phyloP scores from a whole-genome alignment of 2,113 vertebrate genomes.

The Aspiorhynchus laticeps region DNA sequence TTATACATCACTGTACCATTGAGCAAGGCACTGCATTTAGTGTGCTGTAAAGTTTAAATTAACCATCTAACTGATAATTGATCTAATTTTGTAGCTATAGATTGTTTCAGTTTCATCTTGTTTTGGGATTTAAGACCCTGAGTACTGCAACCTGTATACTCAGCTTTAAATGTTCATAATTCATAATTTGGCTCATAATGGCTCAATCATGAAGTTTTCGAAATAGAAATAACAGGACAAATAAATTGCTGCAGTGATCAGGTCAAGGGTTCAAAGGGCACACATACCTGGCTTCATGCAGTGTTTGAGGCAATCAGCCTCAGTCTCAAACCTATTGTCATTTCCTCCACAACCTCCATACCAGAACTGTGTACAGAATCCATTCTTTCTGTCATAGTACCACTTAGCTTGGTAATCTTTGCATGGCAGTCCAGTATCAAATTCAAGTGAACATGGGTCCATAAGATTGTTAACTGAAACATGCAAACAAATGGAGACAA shows the following conservation, averaged over 20 bases:
- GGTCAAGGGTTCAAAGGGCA: constrained; percentile 27
- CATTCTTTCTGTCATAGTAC: constrained; percentile 84
- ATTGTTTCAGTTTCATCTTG: background rate
- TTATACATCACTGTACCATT: background rate
- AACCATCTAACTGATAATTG: no score
- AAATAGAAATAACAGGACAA: no score
- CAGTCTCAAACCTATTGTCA: constrained; percentile 85
- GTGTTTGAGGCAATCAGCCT: constrained; percentile 80
- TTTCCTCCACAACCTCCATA: constrained; percentile 85
- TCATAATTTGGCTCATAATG: background rate
- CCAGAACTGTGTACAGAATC: constrained; percentile 86
- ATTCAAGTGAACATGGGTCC: constrained; percentile 85
- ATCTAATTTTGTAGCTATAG: no score
- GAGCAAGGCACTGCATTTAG: background rate
- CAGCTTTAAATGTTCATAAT: background rate
- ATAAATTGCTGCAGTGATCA: background rate
- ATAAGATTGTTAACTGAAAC: constrained; percentile 73
- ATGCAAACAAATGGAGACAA: constrained; percentile 63
- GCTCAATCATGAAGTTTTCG: background rate
- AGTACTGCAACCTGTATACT: background rate
- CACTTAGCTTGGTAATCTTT: constrained; percentile 86
- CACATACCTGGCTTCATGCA: constrained; percentile 81
- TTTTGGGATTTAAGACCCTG: background rate
- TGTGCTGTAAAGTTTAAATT: background rate
- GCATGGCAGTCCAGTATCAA: constrained; percentile 82